A percentile compares a stretch with the other conserved stretches of the same genome.
phyloP scores from a whole-genome alignment of 2,113 vertebrate genomes.

The Urocolius indicus region DNA sequence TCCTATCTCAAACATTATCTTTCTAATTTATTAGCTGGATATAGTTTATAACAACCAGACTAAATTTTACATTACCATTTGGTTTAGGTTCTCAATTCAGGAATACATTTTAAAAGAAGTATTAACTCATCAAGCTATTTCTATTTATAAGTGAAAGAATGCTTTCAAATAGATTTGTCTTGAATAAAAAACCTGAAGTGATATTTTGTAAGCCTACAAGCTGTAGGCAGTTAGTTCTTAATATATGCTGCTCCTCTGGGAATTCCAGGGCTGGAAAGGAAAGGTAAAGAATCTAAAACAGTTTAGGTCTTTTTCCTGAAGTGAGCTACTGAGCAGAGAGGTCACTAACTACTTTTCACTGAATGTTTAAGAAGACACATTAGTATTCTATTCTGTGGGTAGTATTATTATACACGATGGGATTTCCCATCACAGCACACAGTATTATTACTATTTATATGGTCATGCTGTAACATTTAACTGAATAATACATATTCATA shows the following conservation, averaged over 20 bases:
- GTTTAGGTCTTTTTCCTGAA: not conserved
- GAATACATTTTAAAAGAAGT: not conserved
- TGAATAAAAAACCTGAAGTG: not conserved
- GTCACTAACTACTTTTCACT: not conserved
- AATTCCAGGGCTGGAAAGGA: not conserved
- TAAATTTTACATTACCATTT: slow-evolving; percentile 19
- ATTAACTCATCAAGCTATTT: slow-evolving; percentile 8
- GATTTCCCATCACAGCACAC: slow-evolving; percentile 17
- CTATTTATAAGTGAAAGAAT: slow-evolving; percentile 33
- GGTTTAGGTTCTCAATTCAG: not conserved
- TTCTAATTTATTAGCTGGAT: slow-evolving; percentile 9
- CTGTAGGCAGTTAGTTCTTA: slow-evolving; percentile 27
- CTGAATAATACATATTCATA: slow-evolving; percentile 11
- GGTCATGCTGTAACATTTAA: slow-evolving; percentile 7
- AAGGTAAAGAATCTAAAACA: not conserved
- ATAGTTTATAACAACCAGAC: not conserved
- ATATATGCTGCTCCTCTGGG: not conserved
- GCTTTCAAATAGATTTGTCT: slow-evolving; percentile 33
- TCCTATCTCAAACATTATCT: not conserved
- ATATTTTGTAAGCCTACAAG: slow-evolving; percentile 30
- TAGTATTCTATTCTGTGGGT: not conserved
- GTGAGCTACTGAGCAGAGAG: not conserved
- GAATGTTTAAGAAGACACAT: not conserved
- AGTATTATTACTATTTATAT: slow-evolving; percentile 2
- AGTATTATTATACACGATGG: not conserved